Base-by-base conservation (phyloP, 2,888 invertebrate genomes). In the Athalia circularis region DNA sequence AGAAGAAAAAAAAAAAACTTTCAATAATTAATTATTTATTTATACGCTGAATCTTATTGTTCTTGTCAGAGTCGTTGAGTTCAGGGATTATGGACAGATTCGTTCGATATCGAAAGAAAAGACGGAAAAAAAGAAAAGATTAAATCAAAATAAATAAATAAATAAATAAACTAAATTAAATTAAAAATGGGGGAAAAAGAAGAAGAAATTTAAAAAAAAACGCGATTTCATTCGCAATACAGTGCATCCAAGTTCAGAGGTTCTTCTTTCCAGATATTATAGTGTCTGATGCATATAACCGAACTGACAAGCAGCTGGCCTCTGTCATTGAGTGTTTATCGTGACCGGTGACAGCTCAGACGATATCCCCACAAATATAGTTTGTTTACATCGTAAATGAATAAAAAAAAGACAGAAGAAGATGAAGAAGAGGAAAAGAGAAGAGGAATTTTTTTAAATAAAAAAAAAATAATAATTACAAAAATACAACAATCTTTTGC, bases 351-450 rank as follows among this genome's bases (percentile, higher is more conserved):
- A 78, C 74, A 78, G 78, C 72, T 50, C 29, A 48, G 47, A 48
- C 61, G 74, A 78, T 54, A 64, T 29, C 29, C 65, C 54, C 8
- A 72, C 78, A 72, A 74, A 78, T 29, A 29, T 72, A 74, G 74
- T 78, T 74, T 78, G 78, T 78, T 78, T 78, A 78, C 47, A 50
- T 57, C 74, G 54, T 74, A 64, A 78, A 78, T 50, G 72, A 72
- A 57, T 72, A 4, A 72, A 72, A 52, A 4, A 72, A 72, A 52
- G 72, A 13, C 45, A 43, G 57, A n/a, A 8, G n/a, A n/a, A 45
- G n/a, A 54, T 9, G 4, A 70, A 59, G n/a, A 72, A 70, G 3
- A 6, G 43, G 45, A 59, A 57, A 52, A 7, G 13, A 0, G 9
- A 43, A 11, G 6, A 64, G 4, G 75, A 61, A 50, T 75, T 29